phyloP scores from a whole-genome alignment of 2,888 invertebrate species.

The Macrosoma leucophasiata region DNA sequence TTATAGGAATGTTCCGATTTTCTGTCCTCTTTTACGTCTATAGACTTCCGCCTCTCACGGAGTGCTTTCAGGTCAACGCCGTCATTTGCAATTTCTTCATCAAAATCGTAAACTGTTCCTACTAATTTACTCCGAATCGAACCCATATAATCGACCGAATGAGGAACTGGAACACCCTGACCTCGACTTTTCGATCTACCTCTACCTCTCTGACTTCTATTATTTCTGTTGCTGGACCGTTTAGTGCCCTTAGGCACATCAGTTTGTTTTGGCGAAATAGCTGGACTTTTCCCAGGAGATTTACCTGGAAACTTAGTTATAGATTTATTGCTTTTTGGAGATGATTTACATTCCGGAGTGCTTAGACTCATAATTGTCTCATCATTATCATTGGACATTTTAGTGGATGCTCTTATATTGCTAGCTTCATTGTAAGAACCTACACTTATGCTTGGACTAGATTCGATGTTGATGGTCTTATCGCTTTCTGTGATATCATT shows the following conservation, averaged over 20 bases:
- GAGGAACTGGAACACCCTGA: conserved; percentile 39
- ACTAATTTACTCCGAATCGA: conserved; percentile 87
- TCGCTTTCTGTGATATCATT: conserved; percentile 54
- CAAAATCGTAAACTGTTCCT: conserved; percentile 92
- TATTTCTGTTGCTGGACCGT: conserved; percentile 53
- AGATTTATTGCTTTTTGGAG: conserved; percentile 68
- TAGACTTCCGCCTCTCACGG: conserved; percentile 85
- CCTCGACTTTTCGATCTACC: conserved; percentile 67
- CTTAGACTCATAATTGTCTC: conserved; percentile 46
- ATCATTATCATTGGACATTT: conserved; percentile 54
- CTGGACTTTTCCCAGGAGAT: conserved; percentile 81
- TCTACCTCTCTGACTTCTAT: conserved; percentile 63
- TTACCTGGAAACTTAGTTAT: conserved; percentile 79
- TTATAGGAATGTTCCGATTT: conserved; percentile 73
- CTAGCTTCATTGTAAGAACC: conserved; percentile 52
- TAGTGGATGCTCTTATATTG: conserved; percentile 43
- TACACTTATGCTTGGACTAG: conserved; percentile 56
- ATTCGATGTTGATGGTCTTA: conserved; percentile 50
- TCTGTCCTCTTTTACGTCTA: conserved; percentile 78
- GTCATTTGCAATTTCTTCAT: conserved; percentile 86
- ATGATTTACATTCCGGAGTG: conserved; percentile 50
- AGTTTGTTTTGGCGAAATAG: conserved; percentile 80
- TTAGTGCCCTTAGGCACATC: conserved; percentile 59
- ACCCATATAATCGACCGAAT: conserved; percentile 65
- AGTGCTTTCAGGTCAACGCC: conserved; percentile 86